Evolutionary conservation across 2,113 vertebrate species (phyloP).

Genomic region (Anseranas semipalmata): DNA sequence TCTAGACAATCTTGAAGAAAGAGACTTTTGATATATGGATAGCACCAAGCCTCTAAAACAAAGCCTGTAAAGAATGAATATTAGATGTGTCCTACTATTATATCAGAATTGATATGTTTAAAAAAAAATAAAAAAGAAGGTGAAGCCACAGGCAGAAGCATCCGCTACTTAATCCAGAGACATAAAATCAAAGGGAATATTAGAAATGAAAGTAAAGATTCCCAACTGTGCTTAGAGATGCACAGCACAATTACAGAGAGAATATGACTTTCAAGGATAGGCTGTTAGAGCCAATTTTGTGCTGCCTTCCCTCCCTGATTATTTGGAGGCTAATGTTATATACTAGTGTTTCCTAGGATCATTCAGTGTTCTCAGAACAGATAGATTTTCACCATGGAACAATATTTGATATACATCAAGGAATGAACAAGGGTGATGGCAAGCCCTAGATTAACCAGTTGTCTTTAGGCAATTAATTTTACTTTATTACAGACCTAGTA

Average conservation of each 20-base stretch:
- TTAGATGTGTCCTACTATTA: slow-evolving; percentile 12
- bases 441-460: background rate
- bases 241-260: background rate
- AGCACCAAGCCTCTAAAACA: slow-evolving; percentile 28
- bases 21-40: background rate
- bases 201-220: background rate
- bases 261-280: background rate
- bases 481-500: background rate
- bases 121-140: background rate
- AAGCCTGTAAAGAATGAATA: slow-evolving; percentile 29
- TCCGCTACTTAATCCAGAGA: background rate
- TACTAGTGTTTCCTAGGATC: background rate
- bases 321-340: background rate
- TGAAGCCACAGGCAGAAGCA: background rate
- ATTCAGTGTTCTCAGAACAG: background rate
- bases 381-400: background rate
- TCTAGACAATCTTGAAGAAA: slow-evolving; percentile 32
- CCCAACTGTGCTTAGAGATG: background rate
- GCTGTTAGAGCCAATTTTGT: background rate
- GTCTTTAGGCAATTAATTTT: background rate
- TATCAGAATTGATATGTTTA: background rate
- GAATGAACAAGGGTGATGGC: background rate
- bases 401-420: background rate
- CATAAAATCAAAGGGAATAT: background rate
- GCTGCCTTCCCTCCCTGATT: background rate